Evolutionary conservation across 2,888 invertebrate species (phyloP), one percentile per base, ranked within the genome.

Genomic region (Cryptocheilus praepositus): DNA sequence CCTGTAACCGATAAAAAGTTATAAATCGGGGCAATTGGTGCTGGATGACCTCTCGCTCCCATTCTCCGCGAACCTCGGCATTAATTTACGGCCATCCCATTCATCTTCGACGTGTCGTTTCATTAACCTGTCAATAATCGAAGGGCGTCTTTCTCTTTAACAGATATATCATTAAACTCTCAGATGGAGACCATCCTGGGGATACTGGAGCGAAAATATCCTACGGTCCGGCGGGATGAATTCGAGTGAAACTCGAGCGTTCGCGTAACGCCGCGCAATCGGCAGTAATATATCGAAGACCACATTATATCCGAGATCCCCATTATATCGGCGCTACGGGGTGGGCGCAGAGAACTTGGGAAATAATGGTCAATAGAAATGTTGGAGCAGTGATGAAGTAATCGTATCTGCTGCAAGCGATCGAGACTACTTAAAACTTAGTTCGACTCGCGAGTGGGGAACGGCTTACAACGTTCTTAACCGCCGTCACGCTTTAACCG

Each of bases 341-440:
- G 36, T 7, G 36, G 36, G 55, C 46, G 55, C 46, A 60, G 52
- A 62, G 64, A 77, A 76, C 70, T 77, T 64, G 51, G 67, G 54
- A 70, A 77, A 70, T 77, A 77, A 77, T 72, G 67, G 72, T 59
- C 74, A 65, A 71, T 69, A 75, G 73, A 78, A 78, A 78, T 73
- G 75, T 66, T 78, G 64, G 67, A 65, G 51, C 75, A 59, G 69
- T 71, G 76, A 73, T 75, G 73, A 75, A 75, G 78, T 65, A 64
- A 65, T 60, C 67, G 62, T 73, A 61, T 74, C 64, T 58, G 70
- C 57, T 19, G 54, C 52, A 64, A 64, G 67, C 62, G 71, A 73
- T 73, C 67, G 60, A 67, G 68, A 11, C 73, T 73, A 73, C 68
- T 73, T 73, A 73, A 73, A 73, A 73, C 73, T 73, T 73, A 55